These are phyloP conservation scores for Chaetophractus vellerosus DNA, from an alignment of 2,797 vertebrate genomes.

Conservation along the genomic window DNA sequence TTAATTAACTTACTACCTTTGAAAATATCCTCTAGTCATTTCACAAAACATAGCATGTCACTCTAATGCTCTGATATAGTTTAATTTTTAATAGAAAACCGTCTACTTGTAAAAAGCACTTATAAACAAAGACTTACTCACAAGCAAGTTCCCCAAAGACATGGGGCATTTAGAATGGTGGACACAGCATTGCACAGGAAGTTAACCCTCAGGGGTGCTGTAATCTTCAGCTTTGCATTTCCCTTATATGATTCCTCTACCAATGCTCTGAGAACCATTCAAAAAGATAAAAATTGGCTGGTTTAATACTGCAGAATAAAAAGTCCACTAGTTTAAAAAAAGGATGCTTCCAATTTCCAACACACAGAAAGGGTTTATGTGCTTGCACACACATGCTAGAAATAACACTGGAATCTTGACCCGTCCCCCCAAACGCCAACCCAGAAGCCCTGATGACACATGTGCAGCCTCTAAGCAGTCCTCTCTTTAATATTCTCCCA, in stretches of 20 bases:
- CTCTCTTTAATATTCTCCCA: background rate
- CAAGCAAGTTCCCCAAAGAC: background rate
- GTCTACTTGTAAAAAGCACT: background rate
- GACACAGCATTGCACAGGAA: background rate
- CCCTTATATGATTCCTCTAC: background rate
- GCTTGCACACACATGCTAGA: background rate
- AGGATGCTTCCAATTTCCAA: background rate
- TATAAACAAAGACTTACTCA: constrained; percentile 50
- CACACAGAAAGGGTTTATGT: background rate
- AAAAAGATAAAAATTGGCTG: background rate
- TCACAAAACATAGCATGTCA: constrained; percentile 29
- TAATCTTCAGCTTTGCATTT: background rate
- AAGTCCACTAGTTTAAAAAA: background rate
- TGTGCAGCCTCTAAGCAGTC: background rate
- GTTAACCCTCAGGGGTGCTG: background rate
- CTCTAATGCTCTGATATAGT: background rate
- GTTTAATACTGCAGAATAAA: constrained; percentile 7
- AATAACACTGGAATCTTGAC: background rate
- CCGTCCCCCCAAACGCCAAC: background rate
- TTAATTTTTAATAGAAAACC: constrained; percentile 33
- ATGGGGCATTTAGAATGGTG: background rate
- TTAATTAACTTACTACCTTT: constrained; percentile 28
- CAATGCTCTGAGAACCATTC: background rate
- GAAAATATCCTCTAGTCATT: constrained; percentile 12
- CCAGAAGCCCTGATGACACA: background rate